Evolutionary conservation across 2,113 vertebrate species (phyloP), one percentile per base, ranked within the genome.

Genomic region (Meleagris gallopavo): DNA sequence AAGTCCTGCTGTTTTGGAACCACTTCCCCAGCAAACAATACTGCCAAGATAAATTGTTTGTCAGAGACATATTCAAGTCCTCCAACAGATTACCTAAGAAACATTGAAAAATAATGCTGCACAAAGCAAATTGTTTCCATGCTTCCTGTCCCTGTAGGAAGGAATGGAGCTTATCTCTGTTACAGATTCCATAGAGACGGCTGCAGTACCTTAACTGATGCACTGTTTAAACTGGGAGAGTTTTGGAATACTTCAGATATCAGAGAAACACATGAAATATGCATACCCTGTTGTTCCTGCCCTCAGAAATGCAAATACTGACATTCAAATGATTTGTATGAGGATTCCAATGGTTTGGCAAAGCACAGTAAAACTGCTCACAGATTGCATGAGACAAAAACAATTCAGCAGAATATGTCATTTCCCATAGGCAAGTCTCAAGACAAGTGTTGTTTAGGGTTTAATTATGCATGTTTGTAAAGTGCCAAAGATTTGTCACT

Each of bases 71-170:
- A 62, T 94, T 34, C 30, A 13, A 30, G 52, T 72, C 91, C 81
- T 94, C 92, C 92, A 96, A 95, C 92, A 93, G 92, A 94, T 95
- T 92, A 93, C 90, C 93, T 93, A 95, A 96, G 91, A 82, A 70
- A 82, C 27, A 70, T 57, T 79, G 86, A 79, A 97, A 85, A 66
- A 48, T 36, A 75, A 69, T 22, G 48, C 36, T 74, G 77, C 88
- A 78, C 4, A 4, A 86, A 92, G 88, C 48, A 84, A 84, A 97
- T 75, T 82, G 84, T 94, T 94, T 72, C 81, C n/a, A 14, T 24
- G 57, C 11, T 77, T 93, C 40, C 83, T 72, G 80, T 75, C 54
- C 76, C 82, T 1, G 0, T 17, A 45, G 90, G 88, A 95, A 93
- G 90, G 96, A 90, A 86, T 3, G 6, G 45, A 62, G 75, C 58